Evolutionary conservation across 2,113 vertebrate genomes (phyloP), one percentile per base, ranked within the genome.

Genomic region (Fukomys damarensis): DNA sequence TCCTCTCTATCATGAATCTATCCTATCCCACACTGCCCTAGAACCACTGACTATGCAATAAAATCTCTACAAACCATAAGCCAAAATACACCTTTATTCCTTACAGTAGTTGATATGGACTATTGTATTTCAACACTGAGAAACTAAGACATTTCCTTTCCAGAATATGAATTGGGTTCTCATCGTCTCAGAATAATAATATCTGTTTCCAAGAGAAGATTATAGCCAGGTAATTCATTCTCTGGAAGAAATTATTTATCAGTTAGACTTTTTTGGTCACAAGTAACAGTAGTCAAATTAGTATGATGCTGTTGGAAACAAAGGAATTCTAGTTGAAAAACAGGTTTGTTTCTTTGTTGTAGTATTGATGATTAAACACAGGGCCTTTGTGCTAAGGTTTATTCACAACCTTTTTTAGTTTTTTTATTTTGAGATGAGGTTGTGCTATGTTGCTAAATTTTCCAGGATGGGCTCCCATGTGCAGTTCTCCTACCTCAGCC

Each of bases 231-330:
- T 90, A 80, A 83, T 90, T 94, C n/a, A 90, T 14, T 59, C 26
- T 20, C 32, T 79, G 41, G 13, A 89, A 95, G 26, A 86, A 87
- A 19, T 80, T 72, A 65, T 77, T 38, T 24, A 49, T 92, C 87
- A 52, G 28, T 86, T 91, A 89, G 54, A 12, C 8, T 81, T 90
- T 26, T 28, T 87, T 94, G 30, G 32, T 86, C 89, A 38, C 9
- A 89, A 95, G 54, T 32, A 92, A 66, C 5, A 92, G 4, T 76
- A 68, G 49, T 38, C 85, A 96, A 91, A 13, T 85, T 85, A 72
- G 9, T 80, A 46, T n/a, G 76, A 63, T 59, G 58, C 20, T 63
- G 41, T 86, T 30, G 19, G 20, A 74, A 49, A 68, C 8, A 61
- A 66, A 87, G 65, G 17, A 63, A 89, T 83, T 58, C 43, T 91